Evolutionary conservation across 2,797 vertebrate genomes (phyloP).

Genomic region (Malurus splendens): DNA sequence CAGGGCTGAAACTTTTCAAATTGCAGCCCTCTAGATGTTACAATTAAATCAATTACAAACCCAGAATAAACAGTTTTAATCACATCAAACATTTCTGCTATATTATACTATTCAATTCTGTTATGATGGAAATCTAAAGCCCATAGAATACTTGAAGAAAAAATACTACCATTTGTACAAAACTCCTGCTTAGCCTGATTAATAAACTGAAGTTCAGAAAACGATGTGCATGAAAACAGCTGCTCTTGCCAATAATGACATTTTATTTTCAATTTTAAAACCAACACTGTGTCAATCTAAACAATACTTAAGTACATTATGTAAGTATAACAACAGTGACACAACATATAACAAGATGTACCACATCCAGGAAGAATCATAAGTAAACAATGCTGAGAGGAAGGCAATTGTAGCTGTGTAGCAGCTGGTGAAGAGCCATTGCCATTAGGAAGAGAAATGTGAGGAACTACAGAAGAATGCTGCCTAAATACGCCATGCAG

Average conservation of each 20-base stretch:
- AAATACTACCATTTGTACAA: conserved; percentile 47
- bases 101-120: conserved; percentile 62
- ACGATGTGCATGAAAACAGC: conserved; percentile 60
- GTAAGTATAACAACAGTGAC: conserved; percentile 40
- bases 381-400: conserved; percentile 31
- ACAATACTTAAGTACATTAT: conserved; percentile 58
- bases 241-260: conserved; percentile 60
- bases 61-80: conserved; percentile 71
- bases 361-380: conserved; percentile 13
- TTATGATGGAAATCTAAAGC: conserved; percentile 69
- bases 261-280: conserved; percentile 66
- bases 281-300: conserved; percentile 65
- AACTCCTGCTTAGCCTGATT: conserved; percentile 58
- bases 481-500: not conserved
- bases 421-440: conserved; percentile 41
- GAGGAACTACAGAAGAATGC: not conserved
- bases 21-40: conserved; percentile 68
- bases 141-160: conserved; percentile 56
- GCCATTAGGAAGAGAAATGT: conserved; percentile 17
- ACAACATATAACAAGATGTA: conserved; percentile 33
- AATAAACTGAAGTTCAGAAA: conserved; percentile 62
- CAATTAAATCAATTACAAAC: conserved; percentile 74
- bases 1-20: conserved; percentile 69
- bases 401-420: conserved; percentile 20
- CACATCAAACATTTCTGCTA: conserved; percentile 65